These are phyloP conservation scores for Noctua janthina DNA, from an alignment of 2,888 invertebrate species.

Conservation along the genomic window DNA sequence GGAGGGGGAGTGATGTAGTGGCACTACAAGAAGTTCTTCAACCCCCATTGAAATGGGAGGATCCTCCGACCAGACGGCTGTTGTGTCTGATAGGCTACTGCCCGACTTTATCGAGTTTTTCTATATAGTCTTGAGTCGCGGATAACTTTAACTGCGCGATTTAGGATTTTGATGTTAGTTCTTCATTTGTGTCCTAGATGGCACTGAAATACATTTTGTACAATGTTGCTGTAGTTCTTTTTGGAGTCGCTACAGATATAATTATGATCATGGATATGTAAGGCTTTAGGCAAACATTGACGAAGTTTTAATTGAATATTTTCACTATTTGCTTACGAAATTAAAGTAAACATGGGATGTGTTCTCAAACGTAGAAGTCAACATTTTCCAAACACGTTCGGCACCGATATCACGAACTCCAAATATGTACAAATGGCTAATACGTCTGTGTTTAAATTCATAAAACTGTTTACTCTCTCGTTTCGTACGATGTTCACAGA, in stretches of 20 bases:
- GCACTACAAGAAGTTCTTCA: too few relatives aligned
- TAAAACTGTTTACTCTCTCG: conserved; percentile 69
- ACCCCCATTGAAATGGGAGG: too few relatives aligned
- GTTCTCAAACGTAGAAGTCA: conserved; percentile 39
- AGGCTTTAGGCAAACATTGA: conserved; percentile 38
- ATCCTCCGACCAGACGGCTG: too few relatives aligned
- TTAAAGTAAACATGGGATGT: conserved; percentile 37
- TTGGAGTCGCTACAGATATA: background rate
- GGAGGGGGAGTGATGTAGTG: too few relatives aligned
- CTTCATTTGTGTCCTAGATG: too few relatives aligned
- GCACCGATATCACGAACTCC: conserved; percentile 43
- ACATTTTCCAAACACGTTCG: conserved; percentile 44
- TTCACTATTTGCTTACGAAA: conserved; percentile 27
- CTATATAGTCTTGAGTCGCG: too few relatives aligned
- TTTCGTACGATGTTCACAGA: conserved; percentile 70
- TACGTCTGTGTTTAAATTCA: conserved; percentile 60
- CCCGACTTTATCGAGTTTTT: too few relatives aligned
- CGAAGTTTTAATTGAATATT: conserved; percentile 38
- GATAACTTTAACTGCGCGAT: too few relatives aligned
- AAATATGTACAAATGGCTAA: conserved; percentile 64
- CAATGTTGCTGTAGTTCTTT: too few relatives aligned
- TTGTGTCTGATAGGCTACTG: too few relatives aligned
- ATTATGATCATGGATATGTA: conserved; percentile 13
- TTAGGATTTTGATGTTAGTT: too few relatives aligned
- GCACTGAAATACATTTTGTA: too few relatives aligned